Percentiles rank a stretch among this genome's conserved stretches.
Evolutionary conservation across 2,888 invertebrate species (phyloP).

Genomic region (Drosophila pegasa): DNA sequence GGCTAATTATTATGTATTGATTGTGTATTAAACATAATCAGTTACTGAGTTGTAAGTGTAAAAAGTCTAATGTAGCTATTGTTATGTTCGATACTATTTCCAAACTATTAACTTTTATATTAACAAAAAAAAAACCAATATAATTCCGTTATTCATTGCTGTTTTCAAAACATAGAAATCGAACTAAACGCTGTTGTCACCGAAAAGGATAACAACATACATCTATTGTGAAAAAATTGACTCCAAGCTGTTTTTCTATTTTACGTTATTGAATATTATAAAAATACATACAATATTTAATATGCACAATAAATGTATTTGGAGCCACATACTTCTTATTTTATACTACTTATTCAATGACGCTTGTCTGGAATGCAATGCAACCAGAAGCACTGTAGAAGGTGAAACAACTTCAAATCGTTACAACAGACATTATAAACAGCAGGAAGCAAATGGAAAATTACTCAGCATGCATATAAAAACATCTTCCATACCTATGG

Average conservation of each 20-base stretch:
- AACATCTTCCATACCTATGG: constrained; percentile 13
- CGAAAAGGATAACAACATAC: neutral
- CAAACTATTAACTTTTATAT: too few species aligned
- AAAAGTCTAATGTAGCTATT: too few species aligned
- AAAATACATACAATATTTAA: constrained; percentile 11
- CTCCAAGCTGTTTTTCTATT: neutral
- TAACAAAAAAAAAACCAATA: too few species aligned
- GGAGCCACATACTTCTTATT: constrained; percentile 44
- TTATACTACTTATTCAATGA: constrained; percentile 24
- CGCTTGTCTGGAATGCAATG: constrained; percentile 13
- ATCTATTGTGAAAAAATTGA: neutral
- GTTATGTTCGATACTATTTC: too few species aligned
- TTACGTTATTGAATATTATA: neutral
- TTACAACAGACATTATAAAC: constrained; percentile 15
- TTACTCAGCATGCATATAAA: constrained; percentile 14
- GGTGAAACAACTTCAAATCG: constrained; percentile 22
- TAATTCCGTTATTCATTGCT: too few species aligned
- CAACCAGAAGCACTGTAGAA: constrained; percentile 9
- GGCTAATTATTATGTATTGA: too few species aligned
- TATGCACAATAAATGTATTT: constrained; percentile 40
- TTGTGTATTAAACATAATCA: too few species aligned
- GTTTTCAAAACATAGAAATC: neutral
- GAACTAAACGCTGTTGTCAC: neutral
- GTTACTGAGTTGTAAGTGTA: too few species aligned
- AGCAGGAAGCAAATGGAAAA: constrained; percentile 24